Evolutionary conservation across 2,888 invertebrate species (phyloP).

Genomic region (Micropterix aruncella): DNA sequence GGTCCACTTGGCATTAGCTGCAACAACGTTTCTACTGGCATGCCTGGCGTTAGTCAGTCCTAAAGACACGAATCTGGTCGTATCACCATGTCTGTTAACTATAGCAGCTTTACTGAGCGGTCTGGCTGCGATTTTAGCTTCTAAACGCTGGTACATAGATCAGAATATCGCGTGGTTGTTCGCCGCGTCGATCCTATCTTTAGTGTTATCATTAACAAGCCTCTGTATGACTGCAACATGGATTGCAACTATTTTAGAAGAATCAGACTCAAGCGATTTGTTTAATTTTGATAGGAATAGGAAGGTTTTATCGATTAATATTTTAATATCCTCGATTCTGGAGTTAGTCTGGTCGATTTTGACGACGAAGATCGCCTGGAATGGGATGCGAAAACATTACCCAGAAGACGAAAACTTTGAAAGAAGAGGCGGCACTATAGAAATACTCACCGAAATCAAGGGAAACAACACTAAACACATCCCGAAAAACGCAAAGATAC

Average conservation of each 20-base stretch:
- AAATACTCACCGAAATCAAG: conserved; percentile 40
- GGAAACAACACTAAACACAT: conserved; percentile 31
- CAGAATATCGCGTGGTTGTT: conserved; percentile 49
- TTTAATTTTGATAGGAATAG: conserved; percentile 18
- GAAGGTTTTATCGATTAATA: conserved; percentile 39
- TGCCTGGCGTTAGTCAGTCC: conserved; percentile 34
- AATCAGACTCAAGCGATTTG: not conserved
- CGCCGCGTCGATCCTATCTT: conserved; percentile 37
- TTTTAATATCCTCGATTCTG: conserved; percentile 40
- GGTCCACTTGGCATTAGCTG: conserved; percentile 45
- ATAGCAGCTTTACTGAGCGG: conserved; percentile 37
- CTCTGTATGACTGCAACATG: conserved; percentile 29
- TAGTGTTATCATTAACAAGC: conserved; percentile 30
- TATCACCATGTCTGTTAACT: conserved; percentile 36
- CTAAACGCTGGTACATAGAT: conserved; percentile 52
- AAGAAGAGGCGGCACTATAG: conserved; percentile 31
- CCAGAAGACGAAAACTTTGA: conserved; percentile 33
- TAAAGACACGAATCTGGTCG: conserved; percentile 7
- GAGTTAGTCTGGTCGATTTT: conserved; percentile 46
- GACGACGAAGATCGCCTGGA: conserved; percentile 41
- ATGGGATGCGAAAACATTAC: conserved; percentile 45
- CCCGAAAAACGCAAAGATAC: conserved; percentile 26
- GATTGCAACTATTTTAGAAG: conserved; percentile 21
- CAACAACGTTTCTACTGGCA: conserved; percentile 40
- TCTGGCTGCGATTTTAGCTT: conserved; percentile 42